These are phyloP conservation scores for Malacoctenus gilli DNA, from an alignment of 2,797 vertebrate species.

Conservation along the genomic window DNA sequence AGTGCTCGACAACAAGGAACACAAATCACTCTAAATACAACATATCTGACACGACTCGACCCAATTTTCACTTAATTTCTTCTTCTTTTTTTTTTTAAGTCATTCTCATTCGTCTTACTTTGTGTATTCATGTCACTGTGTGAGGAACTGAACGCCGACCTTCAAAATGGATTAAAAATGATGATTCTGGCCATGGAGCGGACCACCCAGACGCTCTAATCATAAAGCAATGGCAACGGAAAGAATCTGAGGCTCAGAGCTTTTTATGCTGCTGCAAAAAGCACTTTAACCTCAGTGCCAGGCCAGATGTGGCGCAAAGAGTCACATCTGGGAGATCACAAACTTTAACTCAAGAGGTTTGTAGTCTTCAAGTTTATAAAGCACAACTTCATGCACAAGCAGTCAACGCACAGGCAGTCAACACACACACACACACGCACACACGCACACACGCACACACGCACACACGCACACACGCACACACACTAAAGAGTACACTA, in stretches of 20 bases:
- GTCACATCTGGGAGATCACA: slow-evolving; percentile 51
- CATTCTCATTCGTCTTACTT: too few species aligned
- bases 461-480: slow-evolving; percentile 34
- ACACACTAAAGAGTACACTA: slow-evolving; percentile 36
- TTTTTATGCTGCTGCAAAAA: slow-evolving; percentile 49
- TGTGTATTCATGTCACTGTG: too few species aligned
- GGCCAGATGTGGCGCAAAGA: slow-evolving; percentile 60
- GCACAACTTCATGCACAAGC: slow-evolving; percentile 45
- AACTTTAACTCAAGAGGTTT: slow-evolving; percentile 45
- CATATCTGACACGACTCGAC: too few species aligned
- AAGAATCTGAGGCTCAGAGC: slow-evolving; percentile 52
- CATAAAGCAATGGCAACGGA: slow-evolving; percentile 56
- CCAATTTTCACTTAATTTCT: too few species aligned
- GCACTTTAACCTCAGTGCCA: slow-evolving; percentile 49
- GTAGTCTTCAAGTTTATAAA: slow-evolving; percentile 47
- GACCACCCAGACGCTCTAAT: slow-evolving; percentile 52
- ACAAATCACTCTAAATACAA: too few species aligned
- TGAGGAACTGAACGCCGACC: too few species aligned
- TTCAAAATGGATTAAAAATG: slow-evolving; percentile 27
- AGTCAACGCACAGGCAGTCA: slow-evolving; percentile 52
- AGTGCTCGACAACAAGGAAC: background rate
- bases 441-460: slow-evolving; percentile 26
- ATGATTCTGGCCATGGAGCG: slow-evolving; percentile 38
- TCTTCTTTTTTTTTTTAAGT: too few species aligned
- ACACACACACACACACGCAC: slow-evolving; percentile 46